phyloP scores from a whole-genome alignment of 1,140 invertebrate species.

The Drosophila albomicans region DNA sequence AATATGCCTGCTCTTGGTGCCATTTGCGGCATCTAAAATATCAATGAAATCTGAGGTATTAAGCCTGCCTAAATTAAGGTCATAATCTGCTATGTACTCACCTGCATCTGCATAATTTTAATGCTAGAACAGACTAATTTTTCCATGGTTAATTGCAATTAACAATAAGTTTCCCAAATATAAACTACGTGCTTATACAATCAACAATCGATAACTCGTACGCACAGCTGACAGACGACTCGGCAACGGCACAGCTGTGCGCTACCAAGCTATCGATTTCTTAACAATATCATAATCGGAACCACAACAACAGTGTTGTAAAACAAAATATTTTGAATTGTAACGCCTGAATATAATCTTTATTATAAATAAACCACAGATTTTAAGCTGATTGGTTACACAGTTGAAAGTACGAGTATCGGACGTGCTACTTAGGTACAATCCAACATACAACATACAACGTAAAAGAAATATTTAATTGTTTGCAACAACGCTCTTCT shows the following conservation, averaged over 20 bases:
- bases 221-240: constrained; percentile 11
- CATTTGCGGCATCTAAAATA: constrained; percentile 42
- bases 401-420: neutral
- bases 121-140: constrained; percentile 35
- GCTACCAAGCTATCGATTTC: constrained; percentile 17
- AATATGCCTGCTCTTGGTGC: constrained; percentile 44
- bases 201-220: constrained; percentile 33
- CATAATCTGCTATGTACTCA: neutral
- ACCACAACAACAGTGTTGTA: neutral
- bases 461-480: constrained; percentile 19
- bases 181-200: constrained; percentile 42
- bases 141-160: constrained; percentile 31
- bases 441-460: constrained; percentile 17
- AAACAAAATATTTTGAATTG: neutral
- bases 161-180: neutral
- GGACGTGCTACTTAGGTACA: constrained; percentile 18
- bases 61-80: no score
- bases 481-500: constrained; percentile 15
- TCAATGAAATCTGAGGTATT: neutral
- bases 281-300: neutral
- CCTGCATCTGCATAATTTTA: constrained; percentile 42
- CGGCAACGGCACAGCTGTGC: neutral
- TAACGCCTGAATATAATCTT: constrained; percentile 9
- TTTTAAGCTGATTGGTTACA: constrained; percentile 22
- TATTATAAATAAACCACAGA: constrained; percentile 28